Conservation (phyloP, 2,797 vertebrate species). For the Helicolenus hilgendorfi region DNA sequence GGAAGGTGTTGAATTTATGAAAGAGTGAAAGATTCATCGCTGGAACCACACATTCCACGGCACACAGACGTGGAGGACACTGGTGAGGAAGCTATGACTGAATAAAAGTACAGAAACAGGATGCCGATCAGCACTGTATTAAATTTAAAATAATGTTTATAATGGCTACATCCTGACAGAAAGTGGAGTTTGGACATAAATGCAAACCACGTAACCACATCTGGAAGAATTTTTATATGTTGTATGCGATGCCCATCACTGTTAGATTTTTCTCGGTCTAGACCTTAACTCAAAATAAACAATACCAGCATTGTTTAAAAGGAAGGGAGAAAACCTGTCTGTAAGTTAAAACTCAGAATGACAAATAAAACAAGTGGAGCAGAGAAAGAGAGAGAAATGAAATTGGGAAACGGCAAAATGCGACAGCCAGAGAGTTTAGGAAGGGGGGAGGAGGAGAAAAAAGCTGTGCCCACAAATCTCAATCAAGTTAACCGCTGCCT, state of each 20-base stretch:
- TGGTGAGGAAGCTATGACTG: background rate
- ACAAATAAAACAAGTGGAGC: background rate
- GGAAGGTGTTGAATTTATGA: slow-evolving; percentile 45
- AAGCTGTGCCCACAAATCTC: slow-evolving; percentile 56
- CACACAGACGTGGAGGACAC: background rate
- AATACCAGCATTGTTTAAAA: background rate
- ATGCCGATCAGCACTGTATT: background rate
- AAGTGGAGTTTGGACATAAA: slow-evolving; percentile 11
- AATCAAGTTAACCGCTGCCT: slow-evolving; percentile 71
- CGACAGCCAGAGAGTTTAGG: background rate
- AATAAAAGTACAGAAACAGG: background rate
- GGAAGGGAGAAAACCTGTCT: background rate
- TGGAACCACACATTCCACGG: slow-evolving; percentile 17
- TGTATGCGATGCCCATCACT: background rate
- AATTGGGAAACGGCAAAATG: background rate
- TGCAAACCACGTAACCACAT: background rate
- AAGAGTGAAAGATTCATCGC: slow-evolving; percentile 46
- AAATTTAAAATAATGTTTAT: background rate
- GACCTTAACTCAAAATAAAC: background rate
- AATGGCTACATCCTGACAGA: background rate
- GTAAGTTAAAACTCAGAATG: background rate
- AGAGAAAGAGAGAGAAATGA: background rate
- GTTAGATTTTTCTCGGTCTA: background rate
- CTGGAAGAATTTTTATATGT: background rate
- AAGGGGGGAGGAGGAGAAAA: background rate